Percentiles rank a stretch among this genome's conserved stretches.
Conservation (phyloP, 1,140 invertebrate genomes). For the Venturia canescens region DNA sequence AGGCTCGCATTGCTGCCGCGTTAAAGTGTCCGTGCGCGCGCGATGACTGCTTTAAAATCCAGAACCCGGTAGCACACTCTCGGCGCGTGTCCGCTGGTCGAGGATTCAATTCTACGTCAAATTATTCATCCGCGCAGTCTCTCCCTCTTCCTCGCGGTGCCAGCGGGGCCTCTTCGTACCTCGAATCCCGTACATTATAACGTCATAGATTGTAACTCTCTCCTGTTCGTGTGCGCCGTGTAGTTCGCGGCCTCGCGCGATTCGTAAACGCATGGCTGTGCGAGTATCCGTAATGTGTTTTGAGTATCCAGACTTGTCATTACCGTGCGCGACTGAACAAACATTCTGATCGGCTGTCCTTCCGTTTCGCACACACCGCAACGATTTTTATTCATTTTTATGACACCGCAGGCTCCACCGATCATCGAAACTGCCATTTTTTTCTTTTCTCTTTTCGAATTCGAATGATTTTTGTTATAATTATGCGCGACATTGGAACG, state of each 20-base stretch:
- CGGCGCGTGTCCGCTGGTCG: constrained; percentile 43
- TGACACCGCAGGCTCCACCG: no score
- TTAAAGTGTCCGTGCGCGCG: constrained; percentile 38
- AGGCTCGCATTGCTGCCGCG: constrained; percentile 4
- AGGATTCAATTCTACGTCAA: constrained; percentile 45
- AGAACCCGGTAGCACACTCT: constrained; percentile 32
- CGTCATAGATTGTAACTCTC: constrained; percentile 20
- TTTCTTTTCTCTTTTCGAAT: no score
- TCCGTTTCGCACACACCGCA: constrained; percentile 14
- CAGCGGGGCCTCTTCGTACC: constrained; percentile 10
- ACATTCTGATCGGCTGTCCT: constrained; percentile 12
- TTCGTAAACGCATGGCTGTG: no score
- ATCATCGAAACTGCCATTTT: no score
- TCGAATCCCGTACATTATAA: background rate
- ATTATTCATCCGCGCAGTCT: constrained; percentile 42
- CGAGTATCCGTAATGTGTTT: background rate
- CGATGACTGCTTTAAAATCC: constrained; percentile 43
- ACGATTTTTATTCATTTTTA: background rate
- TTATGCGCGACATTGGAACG: no score
- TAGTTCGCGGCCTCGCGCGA: no score
- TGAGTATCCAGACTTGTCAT: constrained; percentile 27
- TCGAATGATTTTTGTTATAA: no score
- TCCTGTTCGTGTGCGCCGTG: background rate
- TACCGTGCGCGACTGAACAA: constrained; percentile 27
- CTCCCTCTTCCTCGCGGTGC: background rate